These are phyloP conservation scores for Poecilia wingei DNA, from an alignment of 2,797 vertebrate species.

Conservation along the genomic window DNA sequence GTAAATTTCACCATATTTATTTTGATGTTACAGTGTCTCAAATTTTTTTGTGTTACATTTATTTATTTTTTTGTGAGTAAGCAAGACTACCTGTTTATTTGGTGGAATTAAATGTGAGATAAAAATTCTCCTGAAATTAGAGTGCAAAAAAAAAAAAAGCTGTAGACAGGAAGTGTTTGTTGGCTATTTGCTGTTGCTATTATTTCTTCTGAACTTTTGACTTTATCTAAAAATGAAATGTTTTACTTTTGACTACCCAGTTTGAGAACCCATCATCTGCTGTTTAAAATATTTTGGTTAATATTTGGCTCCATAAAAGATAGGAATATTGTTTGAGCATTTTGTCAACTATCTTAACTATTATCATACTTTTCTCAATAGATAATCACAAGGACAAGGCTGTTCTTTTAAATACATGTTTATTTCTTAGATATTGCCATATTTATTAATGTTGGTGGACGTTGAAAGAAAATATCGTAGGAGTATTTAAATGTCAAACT, in stretches of 20 bases:
- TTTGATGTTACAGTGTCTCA: not conserved
- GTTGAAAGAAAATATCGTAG: constrained; percentile 42
- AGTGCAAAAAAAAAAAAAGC: not conserved
- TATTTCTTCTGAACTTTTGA: too few relatives aligned
- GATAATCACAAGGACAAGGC: not conserved
- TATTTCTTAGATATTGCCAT: constrained; percentile 35
- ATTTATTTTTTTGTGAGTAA: not conserved
- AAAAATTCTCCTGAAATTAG: not conserved
- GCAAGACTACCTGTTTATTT: not conserved
- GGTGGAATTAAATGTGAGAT: not conserved
- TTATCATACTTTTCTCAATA: not conserved
- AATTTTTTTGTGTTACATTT: not conserved
- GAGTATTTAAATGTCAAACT: constrained; percentile 65
- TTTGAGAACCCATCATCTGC: not conserved
- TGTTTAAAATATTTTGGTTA: not conserved
- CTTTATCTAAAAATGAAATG: not conserved
- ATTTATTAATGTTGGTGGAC: constrained; percentile 37
- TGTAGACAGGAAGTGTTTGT: not conserved
- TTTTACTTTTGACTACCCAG: not conserved
- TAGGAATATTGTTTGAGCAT: not conserved
- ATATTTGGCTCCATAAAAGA: not conserved
- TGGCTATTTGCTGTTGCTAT: not conserved
- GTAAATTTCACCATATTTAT: not conserved
- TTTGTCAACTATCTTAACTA: not conserved
- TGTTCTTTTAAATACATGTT: constrained; percentile 13